Evolutionary conservation across 2,888 invertebrate genomes (phyloP).

Genomic region (Athetis lepigone): DNA sequence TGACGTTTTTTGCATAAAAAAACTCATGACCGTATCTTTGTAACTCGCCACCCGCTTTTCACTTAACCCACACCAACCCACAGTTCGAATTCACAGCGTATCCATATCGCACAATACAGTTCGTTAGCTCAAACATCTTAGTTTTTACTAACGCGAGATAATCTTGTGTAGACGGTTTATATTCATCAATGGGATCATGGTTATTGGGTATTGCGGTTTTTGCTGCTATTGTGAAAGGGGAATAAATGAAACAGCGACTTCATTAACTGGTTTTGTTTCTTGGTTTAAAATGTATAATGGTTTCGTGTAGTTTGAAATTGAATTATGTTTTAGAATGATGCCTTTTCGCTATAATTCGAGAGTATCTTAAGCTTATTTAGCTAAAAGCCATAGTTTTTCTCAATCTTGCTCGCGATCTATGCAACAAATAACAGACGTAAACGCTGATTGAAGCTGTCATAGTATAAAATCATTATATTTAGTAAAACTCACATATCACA

Average conservation of each 20-base stretch:
- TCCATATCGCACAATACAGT: conserved; percentile 81
- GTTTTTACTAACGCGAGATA: conserved; percentile 79
- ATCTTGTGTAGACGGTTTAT: conserved; percentile 68
- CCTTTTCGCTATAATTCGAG: too few species aligned
- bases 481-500: too few species aligned
- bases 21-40: too few species aligned
- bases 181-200: conserved; percentile 70
- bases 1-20: too few species aligned
- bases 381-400: too few species aligned
- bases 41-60: conserved; percentile 39
- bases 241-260: conserved; percentile 2
- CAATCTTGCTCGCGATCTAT: too few species aligned
- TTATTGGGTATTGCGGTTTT: conserved; percentile 57
- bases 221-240: conserved; percentile 12
- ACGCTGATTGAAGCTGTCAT: too few species aligned
- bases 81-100: conserved; percentile 80
- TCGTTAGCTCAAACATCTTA: conserved; percentile 84
- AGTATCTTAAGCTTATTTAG: too few species aligned
- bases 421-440: too few species aligned
- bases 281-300: not conserved
- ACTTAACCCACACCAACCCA: conserved; percentile 58
- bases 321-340: too few species aligned
- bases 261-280: conserved; percentile 25
- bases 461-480: too few species aligned
- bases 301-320: not conserved